These are phyloP conservation scores for Sarcoramphus papa DNA, from an alignment of 2,797 vertebrate genomes.

Conservation along the genomic window DNA sequence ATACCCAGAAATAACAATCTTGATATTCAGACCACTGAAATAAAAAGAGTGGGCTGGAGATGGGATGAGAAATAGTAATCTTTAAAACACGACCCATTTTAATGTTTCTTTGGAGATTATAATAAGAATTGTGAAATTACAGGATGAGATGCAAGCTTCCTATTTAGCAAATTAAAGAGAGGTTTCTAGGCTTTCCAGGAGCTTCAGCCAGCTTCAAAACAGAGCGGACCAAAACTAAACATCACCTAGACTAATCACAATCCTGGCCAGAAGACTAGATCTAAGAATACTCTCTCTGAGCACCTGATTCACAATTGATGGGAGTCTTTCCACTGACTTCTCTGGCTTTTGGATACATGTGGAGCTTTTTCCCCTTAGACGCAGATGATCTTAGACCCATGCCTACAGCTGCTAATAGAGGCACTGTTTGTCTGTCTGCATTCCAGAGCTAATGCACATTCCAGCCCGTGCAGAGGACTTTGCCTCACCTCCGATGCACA, in stretches of 20 bases:
- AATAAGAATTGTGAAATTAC: background rate
- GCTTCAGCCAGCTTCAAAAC: background rate
- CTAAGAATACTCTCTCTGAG: background rate
- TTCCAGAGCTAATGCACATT: slow-evolving; percentile 56
- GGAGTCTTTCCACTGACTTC: background rate
- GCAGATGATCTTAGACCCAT: background rate
- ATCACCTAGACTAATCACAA: background rate
- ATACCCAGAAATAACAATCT: background rate
- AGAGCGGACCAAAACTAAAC: background rate
- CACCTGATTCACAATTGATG: background rate
- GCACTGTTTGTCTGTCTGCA: slow-evolving; percentile 40
- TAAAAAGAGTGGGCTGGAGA: background rate
- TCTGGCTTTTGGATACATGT: background rate
- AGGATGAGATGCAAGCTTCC: background rate
- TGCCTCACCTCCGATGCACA: background rate
- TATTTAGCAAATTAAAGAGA: slow-evolving; percentile 47
- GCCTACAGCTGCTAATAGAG: background rate
- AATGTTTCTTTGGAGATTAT: background rate
- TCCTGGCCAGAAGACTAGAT: background rate
- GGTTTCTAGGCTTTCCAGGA: background rate
- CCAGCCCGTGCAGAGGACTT: background rate
- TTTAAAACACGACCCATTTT: background rate
- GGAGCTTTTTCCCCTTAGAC: background rate
- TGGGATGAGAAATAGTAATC: background rate
- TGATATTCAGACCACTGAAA: slow-evolving; percentile 1